Base-by-base conservation (phyloP, 2,113 vertebrate genomes). In the Oreochromis spilurus region DNA sequence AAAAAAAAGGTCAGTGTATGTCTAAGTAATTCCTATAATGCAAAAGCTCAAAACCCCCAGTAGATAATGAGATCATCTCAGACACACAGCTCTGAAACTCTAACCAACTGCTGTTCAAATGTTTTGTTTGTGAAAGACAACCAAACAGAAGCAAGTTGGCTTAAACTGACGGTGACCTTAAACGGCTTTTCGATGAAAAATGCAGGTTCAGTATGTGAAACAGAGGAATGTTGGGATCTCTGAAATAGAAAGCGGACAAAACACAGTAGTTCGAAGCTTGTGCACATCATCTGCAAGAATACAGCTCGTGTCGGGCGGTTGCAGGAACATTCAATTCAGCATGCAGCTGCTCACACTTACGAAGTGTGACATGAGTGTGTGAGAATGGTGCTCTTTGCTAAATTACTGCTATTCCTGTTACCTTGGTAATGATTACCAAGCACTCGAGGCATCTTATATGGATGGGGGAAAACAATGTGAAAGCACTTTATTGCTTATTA, bases 331-430 rank as follows among this genome's bases (percentile, higher is more conserved):
- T 89, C 34, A 58, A 60, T 88, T 86, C 84, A 77, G 67, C 57
- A 82, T 4, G 54, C 55, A 81, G 83, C 89, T 86, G 79, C 90
- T 92, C 87, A 86, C 87, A 87, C 90, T 89, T 89, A 26, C 26
- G 1, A 87, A 81, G 89, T 92, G 92, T 4, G 58, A 89, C 77
- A 38, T 70, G 60, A 92, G 52, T 79, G 83, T 38, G 60, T 38
- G 60, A 92, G 82, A 90, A 84, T 9, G 11, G 17, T 82, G 86
- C 70, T 87, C 88, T 91, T 88, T 77, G 83, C 86, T 72, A 81
- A 93, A 93, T 89, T 86, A 84, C 85, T 82, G 82, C 79, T 55
- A 54, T 86, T 89, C 24, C 83, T 53, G 88, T 93, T 91, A 89
- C 89, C 83, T 83, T 88, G 87, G 84, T 81, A 79, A 90, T 89